A percentile compares a stretch with the other conserved stretches of the same genome.
Evolutionary conservation across 1,140 invertebrate genomes (phyloP).

Genomic region (Brachionus sp.): DNA sequence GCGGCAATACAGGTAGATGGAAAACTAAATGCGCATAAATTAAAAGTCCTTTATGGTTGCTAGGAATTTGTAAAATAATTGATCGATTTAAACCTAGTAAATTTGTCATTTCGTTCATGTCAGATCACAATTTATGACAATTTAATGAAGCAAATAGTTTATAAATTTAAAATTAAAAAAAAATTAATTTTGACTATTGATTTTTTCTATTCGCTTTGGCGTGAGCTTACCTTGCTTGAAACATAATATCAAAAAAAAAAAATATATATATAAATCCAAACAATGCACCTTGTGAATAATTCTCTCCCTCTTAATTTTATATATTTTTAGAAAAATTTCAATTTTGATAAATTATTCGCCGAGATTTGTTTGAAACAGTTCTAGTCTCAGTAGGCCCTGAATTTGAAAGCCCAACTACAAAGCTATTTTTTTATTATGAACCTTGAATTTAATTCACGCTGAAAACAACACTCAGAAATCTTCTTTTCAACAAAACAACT

Average conservation of each 20-base stretch:
- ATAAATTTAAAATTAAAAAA: constrained; percentile 8
- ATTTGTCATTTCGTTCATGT: background rate
- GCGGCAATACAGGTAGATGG: background rate
- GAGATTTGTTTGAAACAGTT: background rate
- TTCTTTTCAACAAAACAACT: background rate
- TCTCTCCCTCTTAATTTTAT: background rate
- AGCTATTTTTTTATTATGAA: background rate
- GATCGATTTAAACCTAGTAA: background rate
- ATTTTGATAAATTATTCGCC: background rate
- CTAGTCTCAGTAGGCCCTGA: background rate
- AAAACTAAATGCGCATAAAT: background rate
- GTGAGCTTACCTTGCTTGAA: background rate
- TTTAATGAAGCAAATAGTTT: background rate
- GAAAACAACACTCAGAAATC: background rate
- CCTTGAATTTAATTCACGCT: background rate
- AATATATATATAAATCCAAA: too few species aligned
- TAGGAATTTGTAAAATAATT: background rate
- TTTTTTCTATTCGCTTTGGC: background rate
- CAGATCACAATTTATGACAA: constrained; percentile 8
- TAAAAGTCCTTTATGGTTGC: background rate
- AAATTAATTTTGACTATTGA: background rate
- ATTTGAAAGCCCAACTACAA: background rate
- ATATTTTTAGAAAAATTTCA: background rate
- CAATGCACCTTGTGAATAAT: constrained; percentile 2
- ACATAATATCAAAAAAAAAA: background rate